phyloP scores from a whole-genome alignment of 1,140 invertebrate genomes.

The Drosophila parvula region DNA sequence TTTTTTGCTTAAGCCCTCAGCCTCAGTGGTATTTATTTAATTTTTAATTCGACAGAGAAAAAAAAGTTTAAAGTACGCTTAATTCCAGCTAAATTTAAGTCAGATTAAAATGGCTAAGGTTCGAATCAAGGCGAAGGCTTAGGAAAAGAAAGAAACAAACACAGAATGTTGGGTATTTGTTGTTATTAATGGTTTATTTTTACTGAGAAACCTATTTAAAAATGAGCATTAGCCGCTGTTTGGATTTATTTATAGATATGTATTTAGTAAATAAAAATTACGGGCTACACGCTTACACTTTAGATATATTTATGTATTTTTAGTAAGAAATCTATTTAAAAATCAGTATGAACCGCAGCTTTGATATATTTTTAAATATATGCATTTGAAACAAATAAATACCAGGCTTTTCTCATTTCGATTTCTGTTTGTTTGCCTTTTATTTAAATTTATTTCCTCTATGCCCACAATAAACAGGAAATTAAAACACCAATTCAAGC shows the following conservation, averaged over 20 bases:
- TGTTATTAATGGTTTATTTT: background rate
- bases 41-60: slow-evolving; percentile 43
- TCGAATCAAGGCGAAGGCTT: too few species aligned
- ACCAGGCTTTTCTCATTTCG: background rate
- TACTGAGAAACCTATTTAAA: background rate
- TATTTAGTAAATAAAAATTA: too few species aligned
- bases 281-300: too few species aligned
- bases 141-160: too few species aligned
- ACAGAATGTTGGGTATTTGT: background rate
- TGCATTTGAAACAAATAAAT: background rate
- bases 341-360: too few species aligned
- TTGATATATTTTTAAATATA: background rate
- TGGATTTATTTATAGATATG: too few species aligned
- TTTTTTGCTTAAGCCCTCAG: slow-evolving; percentile 24
- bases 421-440: background rate
- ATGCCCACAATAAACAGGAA: background rate
- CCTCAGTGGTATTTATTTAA: slow-evolving; percentile 51
- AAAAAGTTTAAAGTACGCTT: slow-evolving; percentile 3
- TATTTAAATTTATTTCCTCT: slow-evolving; percentile 1
- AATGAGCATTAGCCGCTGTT: background rate
- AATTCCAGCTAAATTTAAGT: slow-evolving; percentile 4
- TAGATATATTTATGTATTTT: background rate
- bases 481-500: background rate
- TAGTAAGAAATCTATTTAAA: background rate
- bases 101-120: background rate